Evolutionary conservation across 2,113 vertebrate species (phyloP), one percentile per base, ranked within the genome.

Genomic region (Proteles cristata): DNA sequence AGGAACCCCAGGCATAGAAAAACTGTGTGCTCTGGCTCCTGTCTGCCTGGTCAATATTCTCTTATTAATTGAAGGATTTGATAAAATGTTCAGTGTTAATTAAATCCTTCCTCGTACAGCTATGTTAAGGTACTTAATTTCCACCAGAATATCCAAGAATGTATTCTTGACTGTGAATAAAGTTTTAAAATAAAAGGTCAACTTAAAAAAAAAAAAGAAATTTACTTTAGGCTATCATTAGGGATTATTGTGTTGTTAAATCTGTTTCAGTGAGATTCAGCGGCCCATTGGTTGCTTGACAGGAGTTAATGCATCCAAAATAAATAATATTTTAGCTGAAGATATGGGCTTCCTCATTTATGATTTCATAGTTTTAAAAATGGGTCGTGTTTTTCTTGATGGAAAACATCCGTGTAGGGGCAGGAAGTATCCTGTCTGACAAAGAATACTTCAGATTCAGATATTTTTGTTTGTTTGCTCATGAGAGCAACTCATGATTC

Each of bases 321-420:
- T 58, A 86, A 79, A 65, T 81, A 48, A 82, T 58, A 39, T 69
- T 80, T 35, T 81, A 55, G 35, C 50, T 94, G 66, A 91, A 63
- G 81, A 85, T 76, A 58, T 74, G 65, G 23, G 9, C 19, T 68
- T 95, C 26, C 43, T 82, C 21, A 71, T 48, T 45, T 81, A 58
- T 93, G 71, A 77, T 23, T 89, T 94, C 50, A 80, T 94, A 58
- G 25, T 88, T 87, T 90, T 43, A 19, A 90, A 89, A 88, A 88
- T 25, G 45, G 11, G 25, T 63, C 45, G 5, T 82, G 21, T 88
- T 88, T 94, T 85, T 85, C 53, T 68, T 88, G 48, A 93, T 48
- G 4, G 33, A 93, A 66, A 84, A 23, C n/a, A 83, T 79, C 25
- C 0, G 0, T 61, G 33, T 28, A 55, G 26, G n/a, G 39, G 39